Evolutionary conservation across 2,113 vertebrate genomes (phyloP).

Genomic region (Festucalex cinctus): DNA sequence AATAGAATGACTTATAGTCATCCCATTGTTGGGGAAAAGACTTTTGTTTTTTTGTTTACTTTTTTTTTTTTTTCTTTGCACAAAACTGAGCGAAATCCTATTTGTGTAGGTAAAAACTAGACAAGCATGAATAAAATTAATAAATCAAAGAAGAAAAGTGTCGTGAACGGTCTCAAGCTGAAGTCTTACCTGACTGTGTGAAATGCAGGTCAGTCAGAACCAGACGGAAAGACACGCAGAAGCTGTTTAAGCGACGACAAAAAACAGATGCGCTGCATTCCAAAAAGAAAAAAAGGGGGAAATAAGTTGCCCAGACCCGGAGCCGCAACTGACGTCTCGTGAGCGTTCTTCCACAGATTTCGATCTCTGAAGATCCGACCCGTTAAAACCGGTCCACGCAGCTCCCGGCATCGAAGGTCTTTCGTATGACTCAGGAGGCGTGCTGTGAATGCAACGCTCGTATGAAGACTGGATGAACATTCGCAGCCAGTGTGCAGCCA

Average conservation of each 20-base stretch:
- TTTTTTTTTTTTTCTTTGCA: not conserved
- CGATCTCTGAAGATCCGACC: not conserved
- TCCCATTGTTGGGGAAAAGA: not conserved
- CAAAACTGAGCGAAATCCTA: not conserved
- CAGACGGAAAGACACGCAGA: conserved; percentile 18
- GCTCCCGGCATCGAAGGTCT: conserved; percentile 16
- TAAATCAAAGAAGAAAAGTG: not conserved
- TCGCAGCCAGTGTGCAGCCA: conserved; percentile 21
- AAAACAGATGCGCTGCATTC: conserved; percentile 54
- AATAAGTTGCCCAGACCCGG: conserved; percentile 48
- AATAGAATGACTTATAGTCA: not conserved
- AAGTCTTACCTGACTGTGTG: conserved; percentile 46
- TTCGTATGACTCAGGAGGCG: not conserved
- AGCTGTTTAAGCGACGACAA: conserved; percentile 27
- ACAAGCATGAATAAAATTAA: not conserved
- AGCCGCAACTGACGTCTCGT: conserved; percentile 58
- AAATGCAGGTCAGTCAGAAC: conserved; percentile 14
- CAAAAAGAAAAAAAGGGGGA: not conserved
- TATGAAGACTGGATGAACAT: conserved; percentile 32
- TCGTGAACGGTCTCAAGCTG: not conserved
- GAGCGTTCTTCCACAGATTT: not conserved
- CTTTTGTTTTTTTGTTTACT: too few relatives aligned
- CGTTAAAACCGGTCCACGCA: not conserved
- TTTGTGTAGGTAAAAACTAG: not conserved
- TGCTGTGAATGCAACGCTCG: not conserved